Base-by-base conservation (phyloP, 2,888 invertebrate species). In the Microctonus hyperodae region DNA sequence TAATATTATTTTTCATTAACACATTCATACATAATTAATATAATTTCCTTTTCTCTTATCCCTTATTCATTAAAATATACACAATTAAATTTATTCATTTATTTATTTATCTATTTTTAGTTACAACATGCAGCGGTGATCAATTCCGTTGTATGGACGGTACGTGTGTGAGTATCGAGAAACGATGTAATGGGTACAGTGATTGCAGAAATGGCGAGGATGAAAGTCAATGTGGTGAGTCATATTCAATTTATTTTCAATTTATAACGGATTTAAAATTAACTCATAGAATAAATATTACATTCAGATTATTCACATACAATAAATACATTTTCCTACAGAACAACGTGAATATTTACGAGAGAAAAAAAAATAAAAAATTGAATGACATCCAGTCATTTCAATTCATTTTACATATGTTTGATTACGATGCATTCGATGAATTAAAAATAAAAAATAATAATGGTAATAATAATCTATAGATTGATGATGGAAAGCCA, bases 191-290 rank as follows among this genome's bases (percentile, higher is more conserved):
- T 75, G 84, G 85, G 22, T 73, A 79, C 50, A 69, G 74, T 31
- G 88, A 89, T 72, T 89, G 89, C 79, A 81, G 82, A 57, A 84
- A 88, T 76, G 86, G 86, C 37, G 88, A 88, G 74, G 89, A 90
- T 76, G 89, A 90, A 77, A 82, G 76, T 64, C 83, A 84, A 73
- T 88, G 88, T 75, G 82, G 84, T 84, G 77, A 82, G 82, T 81
- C 55, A 60, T 53, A 35, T 35, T 37, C 16, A n/a, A 25, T 28
- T 33, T 16, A 50, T 50, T 20, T 2, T 13, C 16, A 50, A 50
- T 33, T 51, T 10, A 0, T 22, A 20, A 7, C 2, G 16, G 2
- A 22, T 50, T 50, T 50, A 37, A n/a, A 5, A 37, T n/a, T 23
- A n/a, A 50, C 25, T 51, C 2, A 51, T 2, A 11, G 51, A 11